Evolutionary conservation across 2,113 vertebrate genomes (phyloP).

Genomic region (Anhinga anhinga): DNA sequence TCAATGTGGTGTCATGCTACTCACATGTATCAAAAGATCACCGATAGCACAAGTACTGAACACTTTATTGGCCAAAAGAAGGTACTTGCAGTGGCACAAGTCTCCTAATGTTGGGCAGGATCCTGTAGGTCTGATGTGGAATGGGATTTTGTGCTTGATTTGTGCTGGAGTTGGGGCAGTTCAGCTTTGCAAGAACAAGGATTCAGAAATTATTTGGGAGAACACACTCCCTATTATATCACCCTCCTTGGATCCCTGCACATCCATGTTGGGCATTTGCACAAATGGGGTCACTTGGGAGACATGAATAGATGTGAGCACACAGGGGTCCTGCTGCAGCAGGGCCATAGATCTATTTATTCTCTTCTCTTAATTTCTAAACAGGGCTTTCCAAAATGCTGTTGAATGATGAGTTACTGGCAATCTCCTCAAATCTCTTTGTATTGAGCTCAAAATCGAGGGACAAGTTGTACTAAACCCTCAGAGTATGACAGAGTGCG

Average conservation of each 20-base stretch:
- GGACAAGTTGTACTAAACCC: background rate
- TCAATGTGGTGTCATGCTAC: background rate
- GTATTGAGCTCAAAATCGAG: background rate
- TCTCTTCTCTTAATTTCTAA: background rate
- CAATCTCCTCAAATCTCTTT: background rate
- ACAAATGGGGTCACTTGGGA: background rate
- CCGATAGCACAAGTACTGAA: background rate
- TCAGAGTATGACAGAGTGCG: background rate
- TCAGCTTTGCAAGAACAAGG: background rate
- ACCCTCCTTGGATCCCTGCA: background rate
- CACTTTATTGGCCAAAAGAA: background rate
- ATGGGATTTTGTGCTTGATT: background rate
- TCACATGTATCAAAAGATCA: background rate
- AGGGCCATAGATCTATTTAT: background rate
- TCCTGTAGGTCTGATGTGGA: background rate
- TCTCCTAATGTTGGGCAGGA: background rate
- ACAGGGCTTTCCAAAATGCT: background rate
- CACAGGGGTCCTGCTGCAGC: background rate
- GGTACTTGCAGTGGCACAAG: background rate
- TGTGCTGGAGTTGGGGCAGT: background rate
- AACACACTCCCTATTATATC: background rate
- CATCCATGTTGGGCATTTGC: background rate
- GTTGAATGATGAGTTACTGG: background rate
- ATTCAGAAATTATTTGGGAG: background rate
- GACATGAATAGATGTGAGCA: background rate